Percentiles rank a stretch among this genome's conserved stretches.
These are phyloP conservation scores for Hesperophylax magnus DNA, from an alignment of 1,140 invertebrate species.

Conservation along the genomic window DNA sequence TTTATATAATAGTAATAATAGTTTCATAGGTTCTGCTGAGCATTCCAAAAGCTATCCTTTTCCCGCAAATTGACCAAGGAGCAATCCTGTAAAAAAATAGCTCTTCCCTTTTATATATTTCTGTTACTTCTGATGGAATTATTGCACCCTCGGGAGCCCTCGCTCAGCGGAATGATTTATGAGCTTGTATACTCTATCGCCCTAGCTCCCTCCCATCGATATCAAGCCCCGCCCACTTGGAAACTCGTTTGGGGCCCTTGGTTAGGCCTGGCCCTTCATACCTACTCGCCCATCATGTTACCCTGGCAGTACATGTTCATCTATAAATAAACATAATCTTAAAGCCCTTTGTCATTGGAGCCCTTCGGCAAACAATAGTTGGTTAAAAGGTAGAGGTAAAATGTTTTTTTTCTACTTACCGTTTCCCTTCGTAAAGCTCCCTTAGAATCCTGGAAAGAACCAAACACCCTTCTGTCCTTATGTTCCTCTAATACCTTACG, in stretches of 20 bases:
- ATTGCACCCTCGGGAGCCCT: slow-evolving; percentile 57
- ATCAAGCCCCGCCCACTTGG: slow-evolving; percentile 38
- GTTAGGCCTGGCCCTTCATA: slow-evolving; percentile 37
- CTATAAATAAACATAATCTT: slow-evolving; percentile 59
- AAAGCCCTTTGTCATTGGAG: slow-evolving; percentile 52
- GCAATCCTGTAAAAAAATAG: slow-evolving; percentile 18
- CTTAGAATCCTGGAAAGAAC: slow-evolving; percentile 1
- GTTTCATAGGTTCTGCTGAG: too few species aligned
- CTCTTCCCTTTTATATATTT: slow-evolving; percentile 54
- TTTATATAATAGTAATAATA: too few species aligned
- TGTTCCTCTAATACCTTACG: slow-evolving; percentile 49
- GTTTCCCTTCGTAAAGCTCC: not conserved
- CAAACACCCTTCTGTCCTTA: slow-evolving; percentile 18
- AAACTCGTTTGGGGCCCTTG: slow-evolving; percentile 16
- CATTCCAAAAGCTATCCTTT: too few species aligned
- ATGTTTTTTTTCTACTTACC: not conserved
- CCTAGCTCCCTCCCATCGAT: slow-evolving; percentile 26
- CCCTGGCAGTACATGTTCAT: slow-evolving; percentile 56
- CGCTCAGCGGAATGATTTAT: slow-evolving; percentile 51
- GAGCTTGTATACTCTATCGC: slow-evolving; percentile 43
- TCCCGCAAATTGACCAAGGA: not conserved
- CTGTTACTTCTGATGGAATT: slow-evolving; percentile 54
- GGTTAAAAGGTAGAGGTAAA: not conserved
- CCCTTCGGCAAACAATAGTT: slow-evolving; percentile 16
- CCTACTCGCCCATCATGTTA: slow-evolving; percentile 37